Evolutionary conservation across 2,888 invertebrate species (phyloP).

Genomic region (Eumerus sabulonum): DNA sequence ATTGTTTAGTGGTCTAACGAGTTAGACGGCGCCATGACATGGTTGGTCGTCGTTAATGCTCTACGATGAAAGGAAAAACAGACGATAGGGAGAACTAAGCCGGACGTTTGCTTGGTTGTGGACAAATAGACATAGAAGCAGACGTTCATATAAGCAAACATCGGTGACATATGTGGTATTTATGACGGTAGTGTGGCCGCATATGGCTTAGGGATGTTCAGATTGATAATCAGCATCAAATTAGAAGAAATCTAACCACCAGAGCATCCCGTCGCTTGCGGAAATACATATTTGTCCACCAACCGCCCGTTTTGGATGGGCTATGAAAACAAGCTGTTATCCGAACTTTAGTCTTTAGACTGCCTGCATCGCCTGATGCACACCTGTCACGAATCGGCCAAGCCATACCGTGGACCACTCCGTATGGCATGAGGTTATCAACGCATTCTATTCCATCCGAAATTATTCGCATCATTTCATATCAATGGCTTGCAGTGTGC

Average conservation of each 20-base stretch:
- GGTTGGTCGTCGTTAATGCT: no score
- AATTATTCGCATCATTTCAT: conserved; percentile 59
- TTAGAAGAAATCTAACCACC: background rate
- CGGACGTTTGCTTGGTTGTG: background rate
- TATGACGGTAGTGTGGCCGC: conserved; percentile 11
- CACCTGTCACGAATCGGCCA: conserved; percentile 49
- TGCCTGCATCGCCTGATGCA: conserved; percentile 18
- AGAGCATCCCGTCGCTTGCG: background rate
- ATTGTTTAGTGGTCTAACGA: conserved; percentile 32
- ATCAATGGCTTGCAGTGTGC: conserved; percentile 35
- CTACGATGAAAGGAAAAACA: conserved; percentile 4
- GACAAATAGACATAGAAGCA: background rate
- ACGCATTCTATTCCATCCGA: conserved; percentile 12
- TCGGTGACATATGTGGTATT: conserved; percentile 43
- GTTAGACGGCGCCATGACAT: conserved; percentile 6
- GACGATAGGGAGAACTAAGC: background rate
- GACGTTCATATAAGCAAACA: conserved; percentile 6
- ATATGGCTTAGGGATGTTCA: conserved; percentile 36
- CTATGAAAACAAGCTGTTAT: background rate
- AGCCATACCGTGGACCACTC: no score
- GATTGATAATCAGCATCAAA: conserved; percentile 24
- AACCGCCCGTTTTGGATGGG: background rate
- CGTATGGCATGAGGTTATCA: conserved; percentile 37
- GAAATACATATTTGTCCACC: background rate
- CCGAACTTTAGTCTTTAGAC: background rate